Percentiles rank a stretch among this genome's conserved stretches.
phyloP scores from a whole-genome alignment of 2,888 invertebrate genomes.

The Protonemura montana region DNA sequence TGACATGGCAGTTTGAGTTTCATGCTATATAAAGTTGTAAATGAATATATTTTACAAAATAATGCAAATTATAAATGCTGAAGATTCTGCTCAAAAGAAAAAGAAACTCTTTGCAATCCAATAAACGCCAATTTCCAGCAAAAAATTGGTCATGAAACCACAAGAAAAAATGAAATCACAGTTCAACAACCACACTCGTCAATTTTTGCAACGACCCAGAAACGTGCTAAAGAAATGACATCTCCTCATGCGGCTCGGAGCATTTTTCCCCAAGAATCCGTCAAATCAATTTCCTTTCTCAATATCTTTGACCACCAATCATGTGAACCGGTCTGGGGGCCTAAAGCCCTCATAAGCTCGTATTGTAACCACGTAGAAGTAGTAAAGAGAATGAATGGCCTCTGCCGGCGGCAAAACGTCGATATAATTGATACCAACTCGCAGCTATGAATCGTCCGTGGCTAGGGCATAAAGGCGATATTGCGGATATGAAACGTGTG shows the following conservation, averaged over 20 bases:
- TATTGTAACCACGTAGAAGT: slow-evolving; percentile 40
- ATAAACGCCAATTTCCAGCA: too few species aligned
- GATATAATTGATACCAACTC: slow-evolving; percentile 36
- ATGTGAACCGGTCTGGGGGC: not conserved
- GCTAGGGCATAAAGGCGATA: slow-evolving; percentile 25
- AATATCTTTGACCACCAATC: slow-evolving; percentile 47
- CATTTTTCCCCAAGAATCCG: not conserved
- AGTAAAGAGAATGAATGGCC: slow-evolving; percentile 39
- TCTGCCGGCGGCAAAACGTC: slow-evolving; percentile 27
- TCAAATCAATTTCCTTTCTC: slow-evolving; percentile 46
- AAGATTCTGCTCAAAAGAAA: too few species aligned
- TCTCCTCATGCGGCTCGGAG: not conserved
- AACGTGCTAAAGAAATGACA: not conserved
- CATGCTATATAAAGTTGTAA: too few species aligned
- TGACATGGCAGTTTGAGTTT: too few species aligned
- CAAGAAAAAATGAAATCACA: too few species aligned
- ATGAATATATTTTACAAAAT: too few species aligned
- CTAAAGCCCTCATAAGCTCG: slow-evolving; percentile 42
- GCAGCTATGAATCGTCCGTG: slow-evolving; percentile 13
- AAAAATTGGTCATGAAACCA: too few species aligned
- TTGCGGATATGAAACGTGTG: slow-evolving; percentile 32
- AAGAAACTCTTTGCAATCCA: too few species aligned
- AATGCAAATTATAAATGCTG: too few species aligned
- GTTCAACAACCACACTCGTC: too few species aligned
- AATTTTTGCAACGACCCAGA: not conserved